Evolutionary conservation across 2,113 vertebrate species (phyloP), one percentile per base, ranked within the genome.

Genomic region (Gracilinanus agilis): DNA sequence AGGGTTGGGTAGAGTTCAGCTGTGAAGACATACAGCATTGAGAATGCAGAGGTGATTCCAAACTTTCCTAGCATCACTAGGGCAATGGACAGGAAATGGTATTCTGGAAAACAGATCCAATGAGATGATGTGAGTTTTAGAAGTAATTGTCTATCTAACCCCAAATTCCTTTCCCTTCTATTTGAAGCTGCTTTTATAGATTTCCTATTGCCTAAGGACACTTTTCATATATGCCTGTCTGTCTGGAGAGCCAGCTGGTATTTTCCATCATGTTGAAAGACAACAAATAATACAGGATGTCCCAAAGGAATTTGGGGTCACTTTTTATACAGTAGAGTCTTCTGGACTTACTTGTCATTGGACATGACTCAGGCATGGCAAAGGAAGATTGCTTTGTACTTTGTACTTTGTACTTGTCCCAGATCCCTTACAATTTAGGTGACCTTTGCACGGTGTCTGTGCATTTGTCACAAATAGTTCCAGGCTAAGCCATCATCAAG

Each of bases 21-120:
- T 0, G 99, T 98, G 97, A 99, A 98, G 2, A 99, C 97, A 2
- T 99, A 99, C 19, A 99, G 98, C 93, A 99, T 98, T 24, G 99
- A 99, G 96, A 99, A 99, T 0, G 99, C 99, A 0, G 99, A 96
- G 0, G 99, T 99, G 95, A 99, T 94, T 24, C 99, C 99, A 53
- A 99, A 99, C 91, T 99, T 99, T 12, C 99, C 99, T 27, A 99
- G 24, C 99, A 99, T 99, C 97, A 99, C 99, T 94, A 99, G 98
- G 25, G 97, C 93, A 44, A 99, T 96, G 34, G 98, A 98, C 53
- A 99, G 94, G 54, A 89, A 58, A 0, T 95, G 67, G 7, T 99
- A 92, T 90, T 98, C 99, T 99, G 96, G 19, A 97, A 94, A 89
- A 95, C 90, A 96, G 91, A 91, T 3, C 40, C 54, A 89, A 25